phyloP scores from a whole-genome alignment of 1,140 invertebrate species.

The Hormaphis cornu region DNA sequence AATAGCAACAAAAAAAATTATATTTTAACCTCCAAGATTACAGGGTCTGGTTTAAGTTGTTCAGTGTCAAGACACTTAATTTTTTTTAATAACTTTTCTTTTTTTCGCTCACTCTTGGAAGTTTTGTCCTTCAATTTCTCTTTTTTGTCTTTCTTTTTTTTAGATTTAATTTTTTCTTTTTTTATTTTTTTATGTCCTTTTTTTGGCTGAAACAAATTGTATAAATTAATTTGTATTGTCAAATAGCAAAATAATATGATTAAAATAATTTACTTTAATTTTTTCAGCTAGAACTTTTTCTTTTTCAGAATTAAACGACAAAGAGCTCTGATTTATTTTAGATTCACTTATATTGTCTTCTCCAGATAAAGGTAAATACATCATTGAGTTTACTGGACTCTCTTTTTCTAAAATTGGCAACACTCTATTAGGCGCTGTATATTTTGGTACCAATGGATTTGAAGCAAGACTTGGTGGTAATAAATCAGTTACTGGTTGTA shows the following conservation, averaged over 20 bases:
- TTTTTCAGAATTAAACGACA: not conserved
- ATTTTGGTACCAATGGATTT: constrained; percentile 23
- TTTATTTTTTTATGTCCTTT: constrained; percentile 52
- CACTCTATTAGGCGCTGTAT: not conserved
- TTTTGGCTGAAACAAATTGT: constrained; percentile 43
- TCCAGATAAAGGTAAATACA: not conserved
- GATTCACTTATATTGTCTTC: not conserved
- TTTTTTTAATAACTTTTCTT: constrained; percentile 8
- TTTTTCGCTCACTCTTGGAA: constrained; percentile 45
- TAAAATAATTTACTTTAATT: not conserved
- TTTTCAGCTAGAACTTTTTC: not conserved
- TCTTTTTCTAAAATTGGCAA: not conserved
- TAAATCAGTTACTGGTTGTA: not conserved
- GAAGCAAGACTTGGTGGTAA: not conserved
- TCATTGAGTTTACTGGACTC: not conserved
- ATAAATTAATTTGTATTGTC: not conserved
- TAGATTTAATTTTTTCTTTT: constrained; percentile 64
- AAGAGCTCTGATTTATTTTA: not conserved
- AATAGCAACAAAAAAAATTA: not conserved
- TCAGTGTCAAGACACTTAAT: not conserved
- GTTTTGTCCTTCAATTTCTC: constrained; percentile 71
- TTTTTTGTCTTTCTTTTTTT: constrained; percentile 57
- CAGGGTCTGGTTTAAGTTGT: not conserved
- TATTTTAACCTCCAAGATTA: not conserved
- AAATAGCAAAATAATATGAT: not conserved